phyloP scores from a whole-genome alignment of 2,888 invertebrate genomes.

The Agonopterix alstromeriana region DNA sequence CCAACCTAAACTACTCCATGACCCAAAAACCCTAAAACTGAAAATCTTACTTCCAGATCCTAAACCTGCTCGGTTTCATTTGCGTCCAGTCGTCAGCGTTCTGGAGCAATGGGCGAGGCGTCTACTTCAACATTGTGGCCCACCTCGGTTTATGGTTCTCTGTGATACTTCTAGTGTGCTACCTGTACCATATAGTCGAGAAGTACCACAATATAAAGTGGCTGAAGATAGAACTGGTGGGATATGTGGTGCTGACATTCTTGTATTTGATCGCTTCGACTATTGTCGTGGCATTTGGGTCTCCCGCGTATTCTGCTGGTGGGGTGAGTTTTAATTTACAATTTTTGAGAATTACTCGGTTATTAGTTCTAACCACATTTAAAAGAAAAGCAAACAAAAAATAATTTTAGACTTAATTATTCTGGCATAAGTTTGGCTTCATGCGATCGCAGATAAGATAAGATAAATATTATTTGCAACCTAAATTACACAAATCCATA shows the following conservation, averaged over 20 bases:
- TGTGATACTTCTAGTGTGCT: slow-evolving; percentile 81
- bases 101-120: slow-evolving; percentile 79
- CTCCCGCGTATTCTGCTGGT: slow-evolving; percentile 81
- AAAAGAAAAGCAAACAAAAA: too few species aligned
- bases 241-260: slow-evolving; percentile 80
- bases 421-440: too few species aligned
- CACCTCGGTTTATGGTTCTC: slow-evolving; percentile 89
- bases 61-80: slow-evolving; percentile 86
- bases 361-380: too few species aligned
- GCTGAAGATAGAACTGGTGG: slow-evolving; percentile 89
- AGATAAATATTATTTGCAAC: too few species aligned
- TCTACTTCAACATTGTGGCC: slow-evolving; percentile 86
- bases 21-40: too few species aligned
- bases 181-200: slow-evolving; percentile 90
- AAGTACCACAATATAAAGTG: slow-evolving; percentile 89
- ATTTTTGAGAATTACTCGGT: too few species aligned
- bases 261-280: slow-evolving; percentile 86
- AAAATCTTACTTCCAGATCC: slow-evolving; percentile 65
- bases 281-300: slow-evolving; percentile 80
- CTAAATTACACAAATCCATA: too few species aligned
- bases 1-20: too few species aligned
- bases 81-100: slow-evolving; percentile 82
- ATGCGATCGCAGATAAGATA: too few species aligned
- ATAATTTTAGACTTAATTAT: too few species aligned
- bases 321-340: slow-evolving; percentile 77